These are phyloP conservation scores for Discoglossus pictus DNA, from an alignment of 2,797 vertebrate species.

Conservation along the genomic window DNA sequence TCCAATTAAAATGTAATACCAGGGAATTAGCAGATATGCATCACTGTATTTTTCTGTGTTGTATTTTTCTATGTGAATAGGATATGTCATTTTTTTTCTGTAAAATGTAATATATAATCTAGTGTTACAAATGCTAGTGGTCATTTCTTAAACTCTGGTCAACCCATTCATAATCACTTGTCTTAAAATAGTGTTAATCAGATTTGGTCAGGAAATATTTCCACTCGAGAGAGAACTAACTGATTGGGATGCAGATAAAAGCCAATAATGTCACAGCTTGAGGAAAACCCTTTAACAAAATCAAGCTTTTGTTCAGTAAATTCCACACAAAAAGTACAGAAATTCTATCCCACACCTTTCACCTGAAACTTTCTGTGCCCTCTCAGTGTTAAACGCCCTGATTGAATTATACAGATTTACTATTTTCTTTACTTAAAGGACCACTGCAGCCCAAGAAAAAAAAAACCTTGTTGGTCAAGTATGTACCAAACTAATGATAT, in stretches of 20 bases:
- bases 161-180: not conserved
- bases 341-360: constrained; percentile 18
- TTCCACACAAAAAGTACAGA: constrained; percentile 11
- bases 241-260: constrained; percentile 18
- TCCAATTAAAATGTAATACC: no score
- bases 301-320: constrained; percentile 21
- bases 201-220: constrained; percentile 2
- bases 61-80: no score
- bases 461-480: no score
- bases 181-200: not conserved
- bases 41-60: no score
- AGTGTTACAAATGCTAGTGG: no score
- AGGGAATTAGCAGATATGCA: no score
- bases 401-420: not conserved
- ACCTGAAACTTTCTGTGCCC: constrained; percentile 14
- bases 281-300: constrained; percentile 14
- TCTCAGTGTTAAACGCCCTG: not conserved
- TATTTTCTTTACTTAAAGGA: no score
- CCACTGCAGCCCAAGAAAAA: no score
- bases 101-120: no score
- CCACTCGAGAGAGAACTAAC: not conserved
- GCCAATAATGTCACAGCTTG: constrained; percentile 2
- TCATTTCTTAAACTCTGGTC: constrained; percentile 3
- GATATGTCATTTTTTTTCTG: no score
- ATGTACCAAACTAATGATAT: no score